Conservation (phyloP, 1,140 invertebrate species). For the Euura lappo region DNA sequence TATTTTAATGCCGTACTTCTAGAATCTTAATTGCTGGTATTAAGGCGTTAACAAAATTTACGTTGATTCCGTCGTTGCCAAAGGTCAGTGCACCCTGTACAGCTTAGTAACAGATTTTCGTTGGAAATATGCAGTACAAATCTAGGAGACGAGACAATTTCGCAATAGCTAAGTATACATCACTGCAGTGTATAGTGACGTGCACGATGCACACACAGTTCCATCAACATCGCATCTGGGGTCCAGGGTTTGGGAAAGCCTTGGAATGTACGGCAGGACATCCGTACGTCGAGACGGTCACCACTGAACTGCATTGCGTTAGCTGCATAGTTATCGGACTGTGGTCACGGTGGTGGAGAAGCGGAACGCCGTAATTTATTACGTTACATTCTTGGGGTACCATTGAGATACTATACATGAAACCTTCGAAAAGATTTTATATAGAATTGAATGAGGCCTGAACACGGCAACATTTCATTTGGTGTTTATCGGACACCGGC, state of each 20-base stretch:
- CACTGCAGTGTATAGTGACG: too few species aligned
- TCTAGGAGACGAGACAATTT: background rate
- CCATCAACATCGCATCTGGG: background rate
- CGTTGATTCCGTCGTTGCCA: background rate
- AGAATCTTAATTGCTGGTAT: background rate
- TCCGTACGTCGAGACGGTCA: background rate
- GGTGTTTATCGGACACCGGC: background rate
- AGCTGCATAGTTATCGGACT: background rate
- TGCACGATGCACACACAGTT: background rate
- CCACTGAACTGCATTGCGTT: conserved; percentile 1
- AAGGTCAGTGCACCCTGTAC: background rate
- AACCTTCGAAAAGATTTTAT: too few species aligned
- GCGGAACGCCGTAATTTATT: too few species aligned
- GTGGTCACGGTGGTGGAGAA: too few species aligned
- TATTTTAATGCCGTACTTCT: background rate
- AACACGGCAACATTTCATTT: too few species aligned
- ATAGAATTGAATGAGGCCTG: too few species aligned
- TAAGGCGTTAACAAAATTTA: too few species aligned
- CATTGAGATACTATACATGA: too few species aligned
- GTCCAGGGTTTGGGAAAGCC: background rate
- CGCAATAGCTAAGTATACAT: background rate
- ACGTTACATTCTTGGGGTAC: too few species aligned
- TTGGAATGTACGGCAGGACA: background rate
- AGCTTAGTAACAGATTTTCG: background rate
- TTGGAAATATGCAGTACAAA: background rate